Base-by-base conservation (phyloP, 1,140 invertebrate genomes). In the Ericerus pela region DNA sequence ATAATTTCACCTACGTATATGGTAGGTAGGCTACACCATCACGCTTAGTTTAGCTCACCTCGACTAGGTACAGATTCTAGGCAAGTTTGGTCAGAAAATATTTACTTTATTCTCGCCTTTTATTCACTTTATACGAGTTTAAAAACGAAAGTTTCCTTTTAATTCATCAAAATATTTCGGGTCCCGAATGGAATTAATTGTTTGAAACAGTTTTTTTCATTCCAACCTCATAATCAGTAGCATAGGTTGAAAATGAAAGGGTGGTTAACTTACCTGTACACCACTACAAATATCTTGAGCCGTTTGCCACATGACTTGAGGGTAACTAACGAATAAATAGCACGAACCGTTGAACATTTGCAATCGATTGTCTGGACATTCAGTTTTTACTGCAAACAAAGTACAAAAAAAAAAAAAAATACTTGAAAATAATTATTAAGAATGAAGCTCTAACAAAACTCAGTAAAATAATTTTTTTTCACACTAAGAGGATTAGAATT, bases 261-360 rank as follows among this genome's bases (percentile, higher is more conserved):
- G 14, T 8, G 29, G 20, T n/a, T 1, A 37, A 60, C 58, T 59
- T 64, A 73, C 71, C 66, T 72, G 77, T 12, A 82, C 73, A 6
- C 79, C 79, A 55, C 73, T 68, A 62, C 83, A 86, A 4, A 84
- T 78, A 68, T 82, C 77, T 56, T 78, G 77, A 1, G 83, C 82
- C 0, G 81, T 84, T 20, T 69, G 63, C 82, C 82, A 85, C 1
- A 78, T 81, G 1, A 81, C 81, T 65, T 79, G 76, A 5, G 82
- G 82, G 63, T 80, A 82, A 36, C 78, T 78, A 8, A 81, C 78
- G 62, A 84, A 75, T 1, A 84, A 71, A 68, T 84, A 85, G 64
- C 82, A 85, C 33, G 75, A 74, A 29, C 75, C 75, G 61, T 76
- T 79, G 71, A 75, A 82, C 53, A 77, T 72, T 36, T 76, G 72